These are phyloP conservation scores for Theretra japonica DNA, from an alignment of 2,888 invertebrate genomes.

Conservation along the genomic window DNA sequence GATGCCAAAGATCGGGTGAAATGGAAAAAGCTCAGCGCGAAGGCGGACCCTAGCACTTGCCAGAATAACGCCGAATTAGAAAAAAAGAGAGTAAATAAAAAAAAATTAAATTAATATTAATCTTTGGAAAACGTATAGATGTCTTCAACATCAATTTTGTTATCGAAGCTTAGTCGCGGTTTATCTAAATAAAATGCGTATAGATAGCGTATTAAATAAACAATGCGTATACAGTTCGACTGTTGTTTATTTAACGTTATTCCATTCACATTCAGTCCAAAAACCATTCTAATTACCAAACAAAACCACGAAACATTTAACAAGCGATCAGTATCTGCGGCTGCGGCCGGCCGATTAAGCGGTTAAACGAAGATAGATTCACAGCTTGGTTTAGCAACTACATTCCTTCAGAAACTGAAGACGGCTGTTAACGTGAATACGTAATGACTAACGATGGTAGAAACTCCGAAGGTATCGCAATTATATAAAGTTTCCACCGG, in stretches of 20 bases:
- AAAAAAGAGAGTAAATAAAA: too few relatives aligned
- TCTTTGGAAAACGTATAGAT: too few relatives aligned
- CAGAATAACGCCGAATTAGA: too few relatives aligned
- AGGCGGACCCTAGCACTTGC: too few relatives aligned
- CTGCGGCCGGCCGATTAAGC: conserved; percentile 13
- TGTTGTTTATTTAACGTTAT: not conserved
- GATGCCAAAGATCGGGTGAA: too few relatives aligned
- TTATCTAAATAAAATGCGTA: too few relatives aligned
- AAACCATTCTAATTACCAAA: conserved; percentile 14
- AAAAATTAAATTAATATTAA: too few relatives aligned
- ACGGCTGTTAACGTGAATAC: conserved; percentile 44
- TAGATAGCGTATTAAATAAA: too few relatives aligned
- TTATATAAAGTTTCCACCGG: conserved; percentile 60
- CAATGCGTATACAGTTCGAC: not conserved
- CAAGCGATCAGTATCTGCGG: conserved; percentile 1
- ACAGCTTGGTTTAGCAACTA: conserved; percentile 22
- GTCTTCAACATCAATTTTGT: too few relatives aligned
- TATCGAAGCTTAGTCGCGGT: too few relatives aligned
- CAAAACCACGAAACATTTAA: conserved; percentile 22
- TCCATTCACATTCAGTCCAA: not conserved
- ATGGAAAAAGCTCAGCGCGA: too few relatives aligned
- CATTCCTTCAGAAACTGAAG: conserved; percentile 16
- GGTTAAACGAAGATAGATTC: conserved; percentile 23
- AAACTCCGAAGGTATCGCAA: conserved; percentile 62
- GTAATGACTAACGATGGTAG: conserved; percentile 56